Conservation (phyloP, 2,797 vertebrate species). For the Ammospiza maritima region DNA sequence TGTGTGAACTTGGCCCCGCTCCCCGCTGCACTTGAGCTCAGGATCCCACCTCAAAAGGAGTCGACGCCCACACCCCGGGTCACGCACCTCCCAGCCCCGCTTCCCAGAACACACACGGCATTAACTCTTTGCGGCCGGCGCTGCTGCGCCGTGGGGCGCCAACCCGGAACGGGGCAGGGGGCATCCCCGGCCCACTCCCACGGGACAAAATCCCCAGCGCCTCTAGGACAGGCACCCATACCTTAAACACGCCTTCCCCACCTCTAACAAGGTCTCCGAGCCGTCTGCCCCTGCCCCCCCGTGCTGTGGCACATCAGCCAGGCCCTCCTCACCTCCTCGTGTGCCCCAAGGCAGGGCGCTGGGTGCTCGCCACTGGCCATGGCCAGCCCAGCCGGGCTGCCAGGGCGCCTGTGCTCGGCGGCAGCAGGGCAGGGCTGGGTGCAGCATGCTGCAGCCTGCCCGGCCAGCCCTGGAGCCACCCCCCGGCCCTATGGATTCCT, state of each 20-base stretch:
- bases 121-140: slow-evolving; percentile 72
- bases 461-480: background rate
- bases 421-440: slow-evolving; percentile 6
- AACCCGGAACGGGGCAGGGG: background rate
- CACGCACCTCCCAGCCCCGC: slow-evolving; percentile 62
- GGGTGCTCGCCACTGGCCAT: background rate
- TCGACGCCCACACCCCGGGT: slow-evolving; percentile 69
- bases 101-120: slow-evolving; percentile 66
- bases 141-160: background rate
- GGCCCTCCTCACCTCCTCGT: background rate
- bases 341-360: background rate
- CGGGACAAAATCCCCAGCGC: background rate
- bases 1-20: slow-evolving; percentile 43
- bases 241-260: background rate
- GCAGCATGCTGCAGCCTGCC: slow-evolving; percentile 6
- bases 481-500: background rate
- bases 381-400: background rate
- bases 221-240: fast-evolving
- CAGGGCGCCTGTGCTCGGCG: background rate
- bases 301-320: background rate
- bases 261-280: background rate
- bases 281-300: background rate
- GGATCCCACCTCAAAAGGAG: slow-evolving; percentile 69
- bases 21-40: slow-evolving; percentile 31
- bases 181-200: background rate